Percentiles rank a stretch among this genome's conserved stretches.
Conservation (phyloP, 2,113 vertebrate species). For the Leucopsar rothschildi region DNA sequence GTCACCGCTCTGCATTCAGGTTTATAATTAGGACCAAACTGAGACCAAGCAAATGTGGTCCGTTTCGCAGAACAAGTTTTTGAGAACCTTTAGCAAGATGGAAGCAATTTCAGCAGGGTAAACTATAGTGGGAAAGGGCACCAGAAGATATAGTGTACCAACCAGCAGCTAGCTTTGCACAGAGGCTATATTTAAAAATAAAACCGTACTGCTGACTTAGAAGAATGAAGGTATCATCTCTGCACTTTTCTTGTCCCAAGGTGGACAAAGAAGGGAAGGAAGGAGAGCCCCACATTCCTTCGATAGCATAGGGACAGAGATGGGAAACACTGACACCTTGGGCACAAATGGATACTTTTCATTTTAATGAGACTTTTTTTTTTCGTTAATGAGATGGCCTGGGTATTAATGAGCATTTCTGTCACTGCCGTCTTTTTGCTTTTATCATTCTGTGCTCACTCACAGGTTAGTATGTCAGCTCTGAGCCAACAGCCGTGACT, state of each 20-base stretch:
- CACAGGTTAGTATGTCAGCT: neutral
- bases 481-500: neutral
- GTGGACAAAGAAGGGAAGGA: neutral
- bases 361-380: neutral
- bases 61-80: slow-evolving; percentile 17
- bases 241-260: neutral
- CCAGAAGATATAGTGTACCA: neutral
- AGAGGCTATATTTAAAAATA: slow-evolving; percentile 34
- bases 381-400: neutral
- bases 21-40: slow-evolving; percentile 74
- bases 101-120: slow-evolving; percentile 24
- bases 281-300: neutral
- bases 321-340: neutral
- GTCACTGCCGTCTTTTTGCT: neutral
- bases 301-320: rapidly evolving
- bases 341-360: neutral
- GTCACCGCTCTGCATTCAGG: slow-evolving; percentile 50
- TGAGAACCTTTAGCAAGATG: slow-evolving; percentile 36
- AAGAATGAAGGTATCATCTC: neutral
- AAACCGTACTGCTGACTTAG: slow-evolving; percentile 1
- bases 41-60: slow-evolving; percentile 32
- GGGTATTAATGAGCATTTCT: neutral
- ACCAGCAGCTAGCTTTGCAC: neutral
- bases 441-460: neutral
- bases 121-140: slow-evolving; percentile 25